These are phyloP conservation scores for Pogonomyrmex californicus DNA, from an alignment of 1,140 invertebrate species.

Conservation along the genomic window DNA sequence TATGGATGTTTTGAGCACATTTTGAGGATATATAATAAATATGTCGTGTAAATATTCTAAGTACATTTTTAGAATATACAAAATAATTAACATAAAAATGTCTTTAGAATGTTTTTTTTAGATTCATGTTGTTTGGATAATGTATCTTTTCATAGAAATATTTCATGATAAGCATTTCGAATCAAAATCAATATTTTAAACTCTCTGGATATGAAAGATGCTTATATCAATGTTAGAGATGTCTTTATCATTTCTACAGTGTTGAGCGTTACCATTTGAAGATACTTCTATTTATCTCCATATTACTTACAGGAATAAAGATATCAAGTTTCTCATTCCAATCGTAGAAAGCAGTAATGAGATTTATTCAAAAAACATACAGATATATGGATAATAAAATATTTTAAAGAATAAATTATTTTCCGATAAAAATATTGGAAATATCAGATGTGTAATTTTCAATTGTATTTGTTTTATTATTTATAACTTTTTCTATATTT, in stretches of 20 bases:
- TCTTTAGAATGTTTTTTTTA: too few species aligned
- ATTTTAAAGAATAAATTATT: conserved; percentile 4
- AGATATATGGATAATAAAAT: neutral
- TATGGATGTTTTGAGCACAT: too few species aligned
- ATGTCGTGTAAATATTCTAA: too few species aligned
- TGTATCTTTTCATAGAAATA: too few species aligned
- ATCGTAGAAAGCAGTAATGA: neutral
- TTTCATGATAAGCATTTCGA: neutral
- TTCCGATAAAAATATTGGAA: neutral
- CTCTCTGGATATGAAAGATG: neutral
- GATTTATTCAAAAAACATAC: neutral
- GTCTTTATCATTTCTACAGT: neutral
- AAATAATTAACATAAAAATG: too few species aligned
- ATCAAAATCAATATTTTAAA: conserved; percentile 17
- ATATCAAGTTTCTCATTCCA: neutral
- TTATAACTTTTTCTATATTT: neutral
- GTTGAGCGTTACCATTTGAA: neutral
- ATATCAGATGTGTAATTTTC: conserved; percentile 4
- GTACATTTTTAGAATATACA: too few species aligned
- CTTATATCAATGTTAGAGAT: neutral
- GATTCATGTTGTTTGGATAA: too few species aligned
- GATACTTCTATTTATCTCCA: neutral
- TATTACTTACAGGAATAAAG: neutral
- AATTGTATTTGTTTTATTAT: neutral
- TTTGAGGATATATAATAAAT: too few species aligned